Conservation (phyloP, 2,797 vertebrate genomes). For the Holocentrus rufus region DNA sequence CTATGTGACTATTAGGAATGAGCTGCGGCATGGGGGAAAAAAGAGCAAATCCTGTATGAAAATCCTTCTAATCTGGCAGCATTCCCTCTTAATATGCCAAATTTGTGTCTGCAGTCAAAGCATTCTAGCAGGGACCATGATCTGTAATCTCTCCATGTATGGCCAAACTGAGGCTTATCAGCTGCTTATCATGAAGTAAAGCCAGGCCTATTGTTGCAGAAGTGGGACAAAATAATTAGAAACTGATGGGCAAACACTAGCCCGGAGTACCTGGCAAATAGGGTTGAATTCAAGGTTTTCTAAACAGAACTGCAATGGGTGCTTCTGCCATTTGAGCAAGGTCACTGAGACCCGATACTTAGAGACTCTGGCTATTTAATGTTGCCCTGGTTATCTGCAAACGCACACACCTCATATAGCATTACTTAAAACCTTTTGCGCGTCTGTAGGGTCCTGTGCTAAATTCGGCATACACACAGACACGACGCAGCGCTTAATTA, state of each 20-base stretch:
- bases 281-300: neutral
- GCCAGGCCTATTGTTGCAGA: neutral
- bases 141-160: neutral
- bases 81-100: conserved; percentile 16
- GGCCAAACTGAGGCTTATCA: conserved; percentile 42
- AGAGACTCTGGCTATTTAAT: too few species aligned
- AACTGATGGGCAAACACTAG: neutral
- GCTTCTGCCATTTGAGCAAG: neutral
- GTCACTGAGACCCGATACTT: neutral
- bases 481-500: neutral
- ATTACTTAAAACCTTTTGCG: neutral
- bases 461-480: too few species aligned
- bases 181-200: conserved; percentile 34
- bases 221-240: conserved; percentile 6
- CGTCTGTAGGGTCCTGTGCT: neutral
- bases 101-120: conserved; percentile 17
- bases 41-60: conserved; percentile 29
- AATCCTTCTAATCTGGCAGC: conserved; percentile 15
- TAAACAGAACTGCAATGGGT: neutral
- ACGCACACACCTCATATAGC: neutral
- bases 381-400: neutral
- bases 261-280: neutral
- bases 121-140: neutral
- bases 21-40: neutral
- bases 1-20: neutral